Evolutionary conservation across 2,113 vertebrate genomes (phyloP).

Genomic region (Balaeniceps rex): DNA sequence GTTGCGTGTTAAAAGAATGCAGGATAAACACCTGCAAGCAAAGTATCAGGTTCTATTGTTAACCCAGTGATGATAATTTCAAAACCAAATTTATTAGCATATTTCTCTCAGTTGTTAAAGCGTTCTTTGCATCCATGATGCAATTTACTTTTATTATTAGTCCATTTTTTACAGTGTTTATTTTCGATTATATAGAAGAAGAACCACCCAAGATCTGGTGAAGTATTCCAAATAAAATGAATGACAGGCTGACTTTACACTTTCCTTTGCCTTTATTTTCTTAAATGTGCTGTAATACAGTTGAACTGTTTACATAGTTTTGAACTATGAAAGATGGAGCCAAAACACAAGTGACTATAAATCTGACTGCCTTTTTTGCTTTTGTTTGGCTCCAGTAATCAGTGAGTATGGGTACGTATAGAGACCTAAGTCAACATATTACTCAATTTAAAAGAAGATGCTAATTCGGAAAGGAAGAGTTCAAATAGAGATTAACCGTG

Average conservation of each 20-base stretch:
- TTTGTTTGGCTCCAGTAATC: not conserved
- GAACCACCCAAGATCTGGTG: not conserved
- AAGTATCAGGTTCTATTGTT: not conserved
- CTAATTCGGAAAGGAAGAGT: not conserved
- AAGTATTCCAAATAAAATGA: not conserved
- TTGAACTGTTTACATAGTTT: not conserved
- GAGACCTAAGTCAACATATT: not conserved
- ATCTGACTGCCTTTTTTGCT: not conserved
- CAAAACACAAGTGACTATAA: not conserved
- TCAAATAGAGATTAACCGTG: not conserved
- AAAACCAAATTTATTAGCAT: not conserved
- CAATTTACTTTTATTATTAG: not conserved
- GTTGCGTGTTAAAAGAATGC: not conserved
- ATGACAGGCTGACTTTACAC: not conserved
- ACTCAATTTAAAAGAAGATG: not conserved
- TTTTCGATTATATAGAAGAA: not conserved
- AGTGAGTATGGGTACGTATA: not conserved
- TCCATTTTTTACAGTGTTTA: not conserved
- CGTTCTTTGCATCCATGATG: not conserved
- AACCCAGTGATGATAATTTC: not conserved
- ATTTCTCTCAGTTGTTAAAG: not conserved
- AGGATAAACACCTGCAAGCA: not conserved
- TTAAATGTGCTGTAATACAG: not conserved
- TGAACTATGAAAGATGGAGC: not conserved
- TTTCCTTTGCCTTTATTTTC: not conserved